Base-by-base conservation (phyloP, 2,797 vertebrate species). In the Chaetodon trifasciatus region DNA sequence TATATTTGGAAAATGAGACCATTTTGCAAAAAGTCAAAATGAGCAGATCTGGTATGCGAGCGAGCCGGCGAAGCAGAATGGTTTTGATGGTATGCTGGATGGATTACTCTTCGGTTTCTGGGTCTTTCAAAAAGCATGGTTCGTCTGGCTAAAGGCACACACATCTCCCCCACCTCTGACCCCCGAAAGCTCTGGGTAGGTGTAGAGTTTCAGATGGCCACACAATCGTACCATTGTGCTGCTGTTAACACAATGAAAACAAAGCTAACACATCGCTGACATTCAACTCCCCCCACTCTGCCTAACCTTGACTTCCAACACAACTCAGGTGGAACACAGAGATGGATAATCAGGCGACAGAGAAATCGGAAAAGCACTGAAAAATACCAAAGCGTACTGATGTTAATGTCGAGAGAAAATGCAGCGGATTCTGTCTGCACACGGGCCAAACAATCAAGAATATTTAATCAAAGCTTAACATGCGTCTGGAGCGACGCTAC, bases 171-270 rank as follows among this genome's bases (percentile, higher is more conserved):
- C 89, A 92, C 88, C 89, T 86, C 90, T 90, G 90, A 93, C 93
- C 93, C 90, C 80, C 57, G 7, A 86, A 83, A 87, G 85, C 85
- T 86, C 85, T 82, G 83, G 86, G 71, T 89, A 87, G 91, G 94
- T 93, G 91, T 94, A 86, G 89, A 68, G 90, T 94, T 94, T 93
- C 94, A 91, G 88, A 85, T 85, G 85, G 88, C 83, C 82, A 71
- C 83, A 95, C 92, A 95, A 93, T 91, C 73, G 46, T 47, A 75
- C 89, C 92, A 92, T 95, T 94, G 93, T 95, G 85, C 90, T 78
- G 75, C 88, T 86, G 91, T 91, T 89, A 93, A 92, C 92, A 92
- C 90, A 94, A 92, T 89, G 92, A 92, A 93, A 95, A 94, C 93
- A 93, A 91, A 92, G 92, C 91, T 79, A 84, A 93, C 85, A 92